Conservation (phyloP, 2,888 invertebrate species). For the Monopis laevigella region DNA sequence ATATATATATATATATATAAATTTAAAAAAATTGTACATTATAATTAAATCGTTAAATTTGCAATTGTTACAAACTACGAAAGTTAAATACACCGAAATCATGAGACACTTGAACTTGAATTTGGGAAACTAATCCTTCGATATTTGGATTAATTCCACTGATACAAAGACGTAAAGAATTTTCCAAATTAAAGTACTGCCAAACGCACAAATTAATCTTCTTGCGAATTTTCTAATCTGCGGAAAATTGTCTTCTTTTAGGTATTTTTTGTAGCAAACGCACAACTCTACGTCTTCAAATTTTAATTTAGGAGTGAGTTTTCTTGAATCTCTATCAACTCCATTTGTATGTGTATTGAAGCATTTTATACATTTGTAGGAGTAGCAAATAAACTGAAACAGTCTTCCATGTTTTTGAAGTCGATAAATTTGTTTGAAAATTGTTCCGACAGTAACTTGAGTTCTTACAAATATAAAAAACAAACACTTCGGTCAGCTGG, state of each 20-base stretch:
- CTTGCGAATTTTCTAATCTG: slow-evolving; percentile 12
- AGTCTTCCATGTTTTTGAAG: slow-evolving; percentile 15
- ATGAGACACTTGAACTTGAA: no score
- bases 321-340: slow-evolving; percentile 16
- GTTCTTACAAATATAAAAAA: slow-evolving; percentile 11
- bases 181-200: slow-evolving; percentile 3
- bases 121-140: no score
- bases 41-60: no score
- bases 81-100: no score
- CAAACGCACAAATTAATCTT: slow-evolving; percentile 12
- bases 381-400: slow-evolving; percentile 16
- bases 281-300: slow-evolving; percentile 13
- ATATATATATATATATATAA: no score
- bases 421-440: slow-evolving; percentile 14
- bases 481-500: no score
- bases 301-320: slow-evolving; percentile 12
- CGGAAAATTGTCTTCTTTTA: slow-evolving; percentile 12
- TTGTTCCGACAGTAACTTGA: slow-evolving; percentile 17
- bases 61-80: no score
- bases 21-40: no score
- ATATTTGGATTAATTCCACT: not conserved
- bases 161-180: not conserved
- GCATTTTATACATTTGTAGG: slow-evolving; percentile 15
- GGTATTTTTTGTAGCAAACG: slow-evolving; percentile 13
- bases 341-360: slow-evolving; percentile 14